phyloP scores from a whole-genome alignment of 2,113 vertebrate genomes.

The Motacilla tschutschensis region DNA sequence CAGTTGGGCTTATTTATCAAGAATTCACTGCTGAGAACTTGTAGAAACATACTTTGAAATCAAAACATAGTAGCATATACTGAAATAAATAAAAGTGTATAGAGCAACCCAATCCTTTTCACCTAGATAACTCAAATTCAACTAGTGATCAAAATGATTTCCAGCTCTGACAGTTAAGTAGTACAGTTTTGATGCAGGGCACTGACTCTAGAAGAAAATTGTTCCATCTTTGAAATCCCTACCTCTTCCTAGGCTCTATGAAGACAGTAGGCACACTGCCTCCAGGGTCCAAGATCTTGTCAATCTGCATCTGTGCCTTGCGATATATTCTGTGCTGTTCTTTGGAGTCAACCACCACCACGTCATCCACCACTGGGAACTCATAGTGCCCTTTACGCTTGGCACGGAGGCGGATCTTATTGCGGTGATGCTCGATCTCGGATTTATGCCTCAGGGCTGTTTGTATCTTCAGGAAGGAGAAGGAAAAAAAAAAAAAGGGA shows the following conservation, averaged over 20 bases:
- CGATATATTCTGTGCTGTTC: slow-evolving; percentile 91
- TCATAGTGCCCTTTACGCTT: slow-evolving; percentile 97
- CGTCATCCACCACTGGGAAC: slow-evolving; percentile 91
- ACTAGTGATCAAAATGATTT: background rate
- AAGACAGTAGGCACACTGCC: slow-evolving; percentile 81
- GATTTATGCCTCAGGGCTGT: slow-evolving; percentile 94
- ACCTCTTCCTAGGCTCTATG: slow-evolving; percentile 91
- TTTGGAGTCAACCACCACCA: slow-evolving; percentile 80
- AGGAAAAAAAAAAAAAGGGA: background rate
- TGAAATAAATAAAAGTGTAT: background rate
- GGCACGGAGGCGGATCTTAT: slow-evolving; percentile 94
- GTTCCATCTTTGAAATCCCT: background rate
- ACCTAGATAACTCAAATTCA: background rate
- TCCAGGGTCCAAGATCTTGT: slow-evolving; percentile 93
- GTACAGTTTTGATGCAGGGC: background rate
- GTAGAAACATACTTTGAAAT: background rate
- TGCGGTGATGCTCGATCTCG: slow-evolving; percentile 96
- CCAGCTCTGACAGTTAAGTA: background rate
- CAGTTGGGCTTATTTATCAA: background rate
- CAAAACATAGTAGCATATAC: background rate
- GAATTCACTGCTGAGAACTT: background rate
- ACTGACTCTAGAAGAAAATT: background rate
- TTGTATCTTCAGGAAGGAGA: slow-evolving; percentile 79
- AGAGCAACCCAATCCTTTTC: background rate
- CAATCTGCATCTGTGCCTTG: slow-evolving; percentile 94